phyloP scores from a whole-genome alignment of 2,113 vertebrate genomes.

The Chelonoidis abingdonii region DNA sequence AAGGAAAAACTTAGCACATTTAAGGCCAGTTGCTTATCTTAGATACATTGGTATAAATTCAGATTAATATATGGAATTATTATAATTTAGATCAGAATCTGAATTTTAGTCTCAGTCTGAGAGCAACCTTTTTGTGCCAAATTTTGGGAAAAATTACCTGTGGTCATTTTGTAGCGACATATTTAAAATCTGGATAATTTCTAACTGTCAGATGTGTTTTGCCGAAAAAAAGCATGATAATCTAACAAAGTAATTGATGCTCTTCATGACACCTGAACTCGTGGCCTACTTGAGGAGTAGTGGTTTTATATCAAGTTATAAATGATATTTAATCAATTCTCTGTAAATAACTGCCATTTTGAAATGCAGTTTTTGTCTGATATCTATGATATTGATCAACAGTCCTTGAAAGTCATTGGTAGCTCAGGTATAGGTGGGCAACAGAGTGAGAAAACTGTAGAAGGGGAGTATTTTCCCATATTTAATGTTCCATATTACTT shows the following conservation, averaged over 20 bases:
- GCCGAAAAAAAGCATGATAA: background rate
- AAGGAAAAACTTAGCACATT: background rate
- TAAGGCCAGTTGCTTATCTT: background rate
- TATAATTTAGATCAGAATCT: constrained; percentile 9
- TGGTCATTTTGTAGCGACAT: constrained; percentile 21
- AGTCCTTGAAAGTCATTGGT: background rate
- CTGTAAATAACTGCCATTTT: constrained; percentile 52
- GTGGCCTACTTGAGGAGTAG: background rate
- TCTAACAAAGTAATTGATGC: constrained; percentile 39
- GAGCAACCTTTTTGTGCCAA: constrained; percentile 38
- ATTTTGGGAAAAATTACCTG: background rate
- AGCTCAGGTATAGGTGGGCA: background rate
- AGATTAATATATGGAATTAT: background rate
- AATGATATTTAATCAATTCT: constrained; percentile 61
- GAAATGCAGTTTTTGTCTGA: constrained; percentile 58
- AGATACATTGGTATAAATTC: constrained; percentile 14
- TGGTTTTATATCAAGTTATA: constrained; percentile 62
- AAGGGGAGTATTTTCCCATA: background rate
- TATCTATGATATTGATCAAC: constrained; percentile 33
- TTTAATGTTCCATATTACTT: background rate
- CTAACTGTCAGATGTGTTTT: constrained; percentile 35
- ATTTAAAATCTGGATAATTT: constrained; percentile 32
- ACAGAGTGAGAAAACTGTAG: background rate
- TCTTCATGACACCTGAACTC: constrained; percentile 63
- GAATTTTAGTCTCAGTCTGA: constrained; percentile 51